Evolutionary conservation across 1,140 invertebrate species (phyloP).

Genomic region (Euschistus heros): DNA sequence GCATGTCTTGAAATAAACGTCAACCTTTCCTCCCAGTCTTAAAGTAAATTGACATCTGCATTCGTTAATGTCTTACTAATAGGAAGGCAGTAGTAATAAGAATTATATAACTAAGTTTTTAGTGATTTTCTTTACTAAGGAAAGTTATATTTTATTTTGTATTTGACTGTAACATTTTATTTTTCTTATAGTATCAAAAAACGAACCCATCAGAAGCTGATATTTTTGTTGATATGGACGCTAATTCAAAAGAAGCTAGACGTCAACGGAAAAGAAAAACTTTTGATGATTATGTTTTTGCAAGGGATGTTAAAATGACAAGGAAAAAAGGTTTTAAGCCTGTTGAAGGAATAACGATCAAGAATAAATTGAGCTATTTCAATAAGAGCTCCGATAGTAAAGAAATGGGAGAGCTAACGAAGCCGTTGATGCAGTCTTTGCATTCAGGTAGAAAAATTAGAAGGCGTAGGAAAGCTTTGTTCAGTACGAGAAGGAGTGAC

Average conservation of each 20-base stretch:
- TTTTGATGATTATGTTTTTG: constrained; percentile 23
- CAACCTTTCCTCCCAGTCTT: no score
- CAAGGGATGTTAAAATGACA: constrained; percentile 22
- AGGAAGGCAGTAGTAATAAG: no score
- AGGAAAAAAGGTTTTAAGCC: neutral
- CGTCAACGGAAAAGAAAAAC: constrained; percentile 26
- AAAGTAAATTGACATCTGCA: no score
- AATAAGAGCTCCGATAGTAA: neutral
- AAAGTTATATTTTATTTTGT: constrained; percentile 31
- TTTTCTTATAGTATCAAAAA: constrained; percentile 25
- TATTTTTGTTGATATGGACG: constrained; percentile 24
- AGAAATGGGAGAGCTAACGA: neutral
- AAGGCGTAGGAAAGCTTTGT: neutral
- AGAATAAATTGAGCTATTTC: neutral
- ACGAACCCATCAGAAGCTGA: constrained; percentile 27
- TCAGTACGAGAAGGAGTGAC: neutral
- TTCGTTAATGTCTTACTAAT: no score
- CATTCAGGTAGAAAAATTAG: neutral
- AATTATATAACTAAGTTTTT: no score
- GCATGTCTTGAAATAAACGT: no score
- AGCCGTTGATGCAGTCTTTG: neutral
- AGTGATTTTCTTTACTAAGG: no score
- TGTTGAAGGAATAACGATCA: neutral
- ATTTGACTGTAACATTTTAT: no score
- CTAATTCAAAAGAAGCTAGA: constrained; percentile 26